Evolutionary conservation across 2,888 invertebrate species (phyloP), one percentile per base, ranked within the genome.

Genomic region (Mactromeris polynyma): DNA sequence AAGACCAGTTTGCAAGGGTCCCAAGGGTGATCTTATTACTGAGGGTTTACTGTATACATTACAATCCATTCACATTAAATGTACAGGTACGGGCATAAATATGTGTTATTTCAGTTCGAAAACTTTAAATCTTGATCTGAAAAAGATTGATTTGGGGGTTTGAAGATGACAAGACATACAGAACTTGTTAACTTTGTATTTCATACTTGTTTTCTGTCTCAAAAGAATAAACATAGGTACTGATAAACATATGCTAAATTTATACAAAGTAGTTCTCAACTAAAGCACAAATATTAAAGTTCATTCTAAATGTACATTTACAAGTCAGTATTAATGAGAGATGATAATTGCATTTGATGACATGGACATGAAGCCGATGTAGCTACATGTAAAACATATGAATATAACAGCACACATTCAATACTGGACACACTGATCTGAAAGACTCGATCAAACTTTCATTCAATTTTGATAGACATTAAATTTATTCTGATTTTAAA

Each of bases 201-300:
- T 73, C 73, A 73, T 73, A 73, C 73, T 73, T 33, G 21, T 73
- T 73, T 31, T 73, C 33, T 7, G 7, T 69, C 36, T 73, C 73
- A 73, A 33, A 73, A 73, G 73, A 73, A 64, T 73, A 73, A 73
- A 73, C 73, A 73, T 33, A 73, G 73, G 36, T 73, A 73, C 73
- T 19, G 17, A 36, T 73, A 73, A 73, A 73, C 73, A 26, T 73
- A 73, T 73, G 58, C 73, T 73, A 33, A 73, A 36, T 73, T 33
- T 73, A 36, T 73, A 73, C 73, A 33, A 73, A 73, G 36, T 73
- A 73, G 58, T 64, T 83, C 83, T 69, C n/a, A 81, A 69, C 83
- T 83, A 83, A 64, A 83, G 83, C 83, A 83, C 83, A 83, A 69
- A 73, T 81, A 73, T 73, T 33, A 73, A 73, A 73, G 17, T 73